phyloP scores from a whole-genome alignment of 2,888 invertebrate species.

The Tolmerus cingulatus region DNA sequence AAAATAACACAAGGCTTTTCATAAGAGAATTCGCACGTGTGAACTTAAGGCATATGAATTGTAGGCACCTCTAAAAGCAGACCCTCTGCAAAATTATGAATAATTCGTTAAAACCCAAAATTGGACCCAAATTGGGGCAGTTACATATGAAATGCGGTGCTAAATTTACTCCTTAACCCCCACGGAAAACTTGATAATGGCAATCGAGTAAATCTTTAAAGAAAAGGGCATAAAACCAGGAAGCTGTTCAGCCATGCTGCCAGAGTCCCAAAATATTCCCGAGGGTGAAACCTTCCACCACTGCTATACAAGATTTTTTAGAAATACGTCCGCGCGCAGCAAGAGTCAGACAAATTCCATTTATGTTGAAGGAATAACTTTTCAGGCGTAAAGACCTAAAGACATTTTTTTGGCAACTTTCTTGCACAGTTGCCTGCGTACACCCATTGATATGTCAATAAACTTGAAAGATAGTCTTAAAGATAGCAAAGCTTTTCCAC shows the following conservation, averaged over 20 bases:
- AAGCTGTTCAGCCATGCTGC: not conserved
- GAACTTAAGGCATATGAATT: not conserved
- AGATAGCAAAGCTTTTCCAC: conserved; percentile 13
- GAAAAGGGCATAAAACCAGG: not conserved
- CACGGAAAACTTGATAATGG: not conserved
- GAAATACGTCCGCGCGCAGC: not conserved
- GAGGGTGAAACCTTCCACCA: not conserved
- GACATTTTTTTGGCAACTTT: not conserved
- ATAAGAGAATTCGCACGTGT: not conserved
- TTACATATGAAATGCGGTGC: not conserved
- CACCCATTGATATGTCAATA: conserved; percentile 24
- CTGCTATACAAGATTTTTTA: not conserved
- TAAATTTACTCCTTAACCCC: not conserved
- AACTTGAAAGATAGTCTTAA: conserved; percentile 9
- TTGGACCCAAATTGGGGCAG: not conserved
- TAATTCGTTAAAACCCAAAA: not conserved
- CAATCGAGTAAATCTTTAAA: conserved; percentile 17
- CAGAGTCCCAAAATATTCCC: not conserved
- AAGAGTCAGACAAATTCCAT: not conserved
- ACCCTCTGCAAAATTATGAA: not conserved
- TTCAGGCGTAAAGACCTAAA: not conserved
- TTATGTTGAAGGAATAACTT: conserved; percentile 13
- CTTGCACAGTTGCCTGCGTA: not conserved
- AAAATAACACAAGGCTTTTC: not conserved
- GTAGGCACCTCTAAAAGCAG: not conserved